Percentiles rank a stretch among this genome's conserved stretches.
Conservation (phyloP, 1,140 invertebrate genomes). For the Caligus rogercresseyi region DNA sequence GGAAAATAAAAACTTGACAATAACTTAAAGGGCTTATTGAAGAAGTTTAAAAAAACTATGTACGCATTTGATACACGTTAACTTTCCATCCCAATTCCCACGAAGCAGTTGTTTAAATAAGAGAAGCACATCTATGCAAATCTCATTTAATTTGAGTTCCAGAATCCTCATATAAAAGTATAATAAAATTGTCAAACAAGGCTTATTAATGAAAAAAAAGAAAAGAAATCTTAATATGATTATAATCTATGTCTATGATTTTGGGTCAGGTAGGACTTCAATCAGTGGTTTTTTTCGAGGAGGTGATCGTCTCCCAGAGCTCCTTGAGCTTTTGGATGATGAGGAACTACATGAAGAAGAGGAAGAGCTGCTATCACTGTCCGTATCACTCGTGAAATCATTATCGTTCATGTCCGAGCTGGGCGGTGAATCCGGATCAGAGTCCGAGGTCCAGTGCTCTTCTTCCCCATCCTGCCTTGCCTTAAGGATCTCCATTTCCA, state of each 20-base stretch:
- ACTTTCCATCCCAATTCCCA: no score
- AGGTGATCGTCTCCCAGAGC: no score
- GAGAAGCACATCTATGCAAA: neutral
- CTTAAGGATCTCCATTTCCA: neutral
- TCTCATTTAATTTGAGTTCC: neutral
- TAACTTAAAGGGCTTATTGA: no score
- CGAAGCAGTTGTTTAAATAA: neutral
- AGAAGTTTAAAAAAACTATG: no score
- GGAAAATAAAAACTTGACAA: no score
- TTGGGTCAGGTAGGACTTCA: neutral
- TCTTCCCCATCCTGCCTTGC: neutral
- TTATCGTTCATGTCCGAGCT: slow-evolving; percentile 2
- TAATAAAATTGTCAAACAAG: neutral
- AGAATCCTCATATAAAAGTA: no score
- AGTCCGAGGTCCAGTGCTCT: slow-evolving; percentile 3
- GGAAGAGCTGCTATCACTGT: neutral
- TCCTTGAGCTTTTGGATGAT: neutral
- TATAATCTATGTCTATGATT: no score
- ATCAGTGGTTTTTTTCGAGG: neutral
- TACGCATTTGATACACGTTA: no score
- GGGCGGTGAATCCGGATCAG: slow-evolving; percentile 2
- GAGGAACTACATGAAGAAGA: neutral
- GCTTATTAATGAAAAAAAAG: neutral
- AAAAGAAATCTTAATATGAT: neutral
- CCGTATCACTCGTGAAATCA: slow-evolving; percentile 6